These are phyloP conservation scores for Drosophila sucinea DNA, from an alignment of 1,140 invertebrate genomes.

Conservation along the genomic window DNA sequence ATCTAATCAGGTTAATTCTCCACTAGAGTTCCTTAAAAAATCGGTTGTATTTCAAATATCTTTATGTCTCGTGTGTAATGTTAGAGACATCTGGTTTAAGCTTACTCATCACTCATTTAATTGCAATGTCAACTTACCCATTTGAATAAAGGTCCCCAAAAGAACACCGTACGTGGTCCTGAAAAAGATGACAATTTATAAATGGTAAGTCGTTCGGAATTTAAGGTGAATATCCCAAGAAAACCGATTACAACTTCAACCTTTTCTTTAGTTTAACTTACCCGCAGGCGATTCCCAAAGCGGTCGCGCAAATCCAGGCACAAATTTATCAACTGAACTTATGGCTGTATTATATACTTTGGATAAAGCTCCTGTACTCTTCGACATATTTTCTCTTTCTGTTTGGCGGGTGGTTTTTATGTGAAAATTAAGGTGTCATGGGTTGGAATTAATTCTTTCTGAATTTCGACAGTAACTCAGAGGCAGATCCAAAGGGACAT, in stretches of 20 bases:
- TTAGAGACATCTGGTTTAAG: no score
- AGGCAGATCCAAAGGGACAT: no score
- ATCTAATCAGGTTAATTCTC: no score
- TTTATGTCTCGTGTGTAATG: no score
- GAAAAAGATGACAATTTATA: not conserved
- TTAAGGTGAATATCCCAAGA: no score
- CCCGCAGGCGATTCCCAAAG: conserved; percentile 59
- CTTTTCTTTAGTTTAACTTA: not conserved
- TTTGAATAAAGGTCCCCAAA: conserved; percentile 60
- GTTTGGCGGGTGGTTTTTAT: not conserved
- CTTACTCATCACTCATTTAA: not conserved
- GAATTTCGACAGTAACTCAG: no score
- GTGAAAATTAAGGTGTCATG: no score
- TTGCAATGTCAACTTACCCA: conserved; percentile 43
- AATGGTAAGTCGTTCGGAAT: not conserved
- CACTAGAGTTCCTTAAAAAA: no score
- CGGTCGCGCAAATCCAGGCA: conserved; percentile 42
- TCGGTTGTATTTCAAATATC: no score
- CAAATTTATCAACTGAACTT: conserved; percentile 31
- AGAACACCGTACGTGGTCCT: conserved; percentile 65
- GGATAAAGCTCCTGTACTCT: conserved; percentile 40
- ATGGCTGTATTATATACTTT: conserved; percentile 48
- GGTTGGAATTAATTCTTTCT: not conserved
- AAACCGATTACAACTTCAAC: not conserved
- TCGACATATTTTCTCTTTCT: conserved; percentile 40